Base-by-base conservation (phyloP, 2,113 vertebrate species). In the Microtus montanus region DNA sequence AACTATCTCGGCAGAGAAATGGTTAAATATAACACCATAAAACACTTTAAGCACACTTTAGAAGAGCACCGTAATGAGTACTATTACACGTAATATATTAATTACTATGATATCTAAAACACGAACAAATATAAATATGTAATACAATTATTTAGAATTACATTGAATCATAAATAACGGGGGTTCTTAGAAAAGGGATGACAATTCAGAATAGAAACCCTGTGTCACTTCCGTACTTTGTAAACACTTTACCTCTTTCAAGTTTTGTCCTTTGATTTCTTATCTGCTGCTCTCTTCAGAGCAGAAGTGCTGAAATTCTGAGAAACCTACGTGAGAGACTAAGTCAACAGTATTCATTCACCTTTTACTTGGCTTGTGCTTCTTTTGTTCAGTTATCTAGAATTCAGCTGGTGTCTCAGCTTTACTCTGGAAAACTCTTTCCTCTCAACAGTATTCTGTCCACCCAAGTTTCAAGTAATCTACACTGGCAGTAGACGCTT, bases 1-100 rank as follows among this genome's bases (percentile, higher is more conserved):
- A 75, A 63, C 79, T 77, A 90, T 90, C 84, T 75, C 77, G 54
- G 13, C n/a, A 89, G 33, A 66, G 13, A 93, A n/a, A 75, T 77
- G 82, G 35, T 77, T 68, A 77, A 94, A 90, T 85, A 7, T 84
- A 94, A 90, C 79, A 90, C 70, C 70, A 77, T 89, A 58, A 77
- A 89, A 94, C n/a, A 84, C 70, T n/a, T 84, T 58, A 94, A 90
- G 83, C 77, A 93, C 64, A 88, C 64, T 73, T 88, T 38, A 82
- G 75, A 73, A 88, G 77, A 93, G 75, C 86, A 88, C 75, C 85
- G 24, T 88, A 88, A 28, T 88, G 84, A 77, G 71, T 19, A 93
- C 70, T 89, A 47, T 93, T 58, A 94, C 58, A 77, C 19, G 12
- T 75, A 89, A 84, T 90, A 84, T 84, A 84, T 77, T 90, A 84